Evolutionary conservation across 2,113 vertebrate species (phyloP).

Genomic region (Nesogale talazaci): DNA sequence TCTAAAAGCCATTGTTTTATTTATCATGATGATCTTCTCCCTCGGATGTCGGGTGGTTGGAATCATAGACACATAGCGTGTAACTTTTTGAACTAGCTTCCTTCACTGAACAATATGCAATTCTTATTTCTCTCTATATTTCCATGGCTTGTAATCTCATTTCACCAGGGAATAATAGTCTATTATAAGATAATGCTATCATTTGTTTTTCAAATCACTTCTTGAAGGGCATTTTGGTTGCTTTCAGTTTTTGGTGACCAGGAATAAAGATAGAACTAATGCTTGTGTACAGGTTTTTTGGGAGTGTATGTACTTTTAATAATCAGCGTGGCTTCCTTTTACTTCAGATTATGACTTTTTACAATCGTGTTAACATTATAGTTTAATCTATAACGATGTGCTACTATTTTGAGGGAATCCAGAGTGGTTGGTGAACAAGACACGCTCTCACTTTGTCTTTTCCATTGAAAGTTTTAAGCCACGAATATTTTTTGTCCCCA

Average conservation of each 20-base stretch:
- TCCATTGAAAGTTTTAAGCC: slow-evolving; percentile 18
- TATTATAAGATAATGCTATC: not conserved
- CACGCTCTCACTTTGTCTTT: slow-evolving; percentile 34
- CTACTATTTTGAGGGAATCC: not conserved
- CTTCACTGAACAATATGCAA: no score
- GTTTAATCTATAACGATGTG: not conserved
- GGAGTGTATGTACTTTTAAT: not conserved
- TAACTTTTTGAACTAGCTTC: no score
- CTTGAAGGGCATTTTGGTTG: not conserved
- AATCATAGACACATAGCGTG: no score
- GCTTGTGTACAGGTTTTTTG: not conserved
- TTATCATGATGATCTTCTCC: not conserved
- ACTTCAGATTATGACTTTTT: not conserved
- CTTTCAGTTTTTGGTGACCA: not conserved
- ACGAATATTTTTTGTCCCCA: slow-evolving; percentile 40
- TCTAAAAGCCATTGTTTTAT: not conserved
- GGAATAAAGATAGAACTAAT: not conserved
- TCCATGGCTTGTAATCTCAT: not conserved
- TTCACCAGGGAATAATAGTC: not conserved
- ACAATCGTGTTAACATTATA: not conserved
- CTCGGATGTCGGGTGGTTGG: no score
- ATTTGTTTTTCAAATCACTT: not conserved
- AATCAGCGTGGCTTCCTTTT: not conserved
- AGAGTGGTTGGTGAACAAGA: not conserved
- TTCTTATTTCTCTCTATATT: no score